Percentiles rank a stretch among this genome's conserved stretches.
These are phyloP conservation scores for Dasysyrphus albostriatus DNA, from an alignment of 2,888 invertebrate genomes.

Conservation along the genomic window DNA sequence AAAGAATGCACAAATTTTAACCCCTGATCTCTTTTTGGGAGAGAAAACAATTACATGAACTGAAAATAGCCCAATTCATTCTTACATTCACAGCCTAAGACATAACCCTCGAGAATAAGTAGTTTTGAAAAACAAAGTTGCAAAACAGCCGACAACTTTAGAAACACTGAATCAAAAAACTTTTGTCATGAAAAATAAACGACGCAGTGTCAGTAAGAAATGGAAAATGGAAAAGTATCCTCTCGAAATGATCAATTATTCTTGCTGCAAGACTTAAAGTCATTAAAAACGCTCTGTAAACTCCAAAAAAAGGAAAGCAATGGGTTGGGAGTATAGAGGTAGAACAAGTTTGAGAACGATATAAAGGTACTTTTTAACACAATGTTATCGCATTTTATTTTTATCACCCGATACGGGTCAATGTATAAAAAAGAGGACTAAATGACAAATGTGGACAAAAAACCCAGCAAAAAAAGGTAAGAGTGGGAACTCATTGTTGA, in stretches of 20 bases:
- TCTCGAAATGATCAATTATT: slow-evolving; percentile 72
- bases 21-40: slow-evolving; percentile 17
- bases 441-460: slow-evolving; percentile 37
- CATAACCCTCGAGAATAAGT: slow-evolving; percentile 22
- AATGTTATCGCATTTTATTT: slow-evolving; percentile 68
- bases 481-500: slow-evolving; percentile 45
- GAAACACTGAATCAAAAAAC: slow-evolving; percentile 63
- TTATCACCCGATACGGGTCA: slow-evolving; percentile 29
- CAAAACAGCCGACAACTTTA: slow-evolving; percentile 34
- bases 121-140: slow-evolving; percentile 32
- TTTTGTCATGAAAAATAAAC: slow-evolving; percentile 33
- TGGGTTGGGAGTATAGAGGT: background rate
- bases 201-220: slow-evolving; percentile 7
- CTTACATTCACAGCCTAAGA: slow-evolving; percentile 44
- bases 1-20: slow-evolving; percentile 58
- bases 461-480: slow-evolving; percentile 38
- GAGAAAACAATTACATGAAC: slow-evolving; percentile 43
- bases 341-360: background rate
- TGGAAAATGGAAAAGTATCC: slow-evolving; percentile 30
- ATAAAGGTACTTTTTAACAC: slow-evolving; percentile 46
- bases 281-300: slow-evolving; percentile 55
- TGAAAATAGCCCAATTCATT: slow-evolving; percentile 22
- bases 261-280: slow-evolving; percentile 64
- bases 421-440: slow-evolving; percentile 31
- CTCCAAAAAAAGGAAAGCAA: background rate